A percentile compares a stretch with the other conserved stretches of the same genome.
These are phyloP conservation scores for Abrostola triplasia DNA, from an alignment of 2,888 invertebrate genomes.

Conservation along the genomic window DNA sequence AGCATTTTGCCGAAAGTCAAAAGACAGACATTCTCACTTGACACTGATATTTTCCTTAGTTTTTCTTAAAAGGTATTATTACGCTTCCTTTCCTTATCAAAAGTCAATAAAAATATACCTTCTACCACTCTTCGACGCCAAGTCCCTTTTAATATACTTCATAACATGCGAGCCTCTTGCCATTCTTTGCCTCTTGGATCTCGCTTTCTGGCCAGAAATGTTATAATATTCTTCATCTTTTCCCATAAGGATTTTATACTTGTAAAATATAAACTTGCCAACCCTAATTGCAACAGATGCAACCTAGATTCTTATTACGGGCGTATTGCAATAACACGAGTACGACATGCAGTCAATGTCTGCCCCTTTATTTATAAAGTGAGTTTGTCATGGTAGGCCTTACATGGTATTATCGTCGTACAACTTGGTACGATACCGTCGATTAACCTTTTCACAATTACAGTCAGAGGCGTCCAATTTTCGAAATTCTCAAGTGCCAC, in stretches of 20 bases:
- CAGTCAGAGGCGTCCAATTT: not conserved
- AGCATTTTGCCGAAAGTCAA: no score
- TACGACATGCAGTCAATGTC: conserved; percentile 18
- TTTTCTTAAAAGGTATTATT: no score
- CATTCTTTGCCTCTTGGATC: no score
- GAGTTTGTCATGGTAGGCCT: conserved; percentile 16
- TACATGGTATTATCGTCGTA: conserved; percentile 17
- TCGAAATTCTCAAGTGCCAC: conserved; percentile 7
- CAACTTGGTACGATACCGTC: conserved; percentile 9
- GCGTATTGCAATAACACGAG: conserved; percentile 22
- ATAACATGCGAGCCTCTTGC: no score
- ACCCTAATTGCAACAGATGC: conserved; percentile 45
- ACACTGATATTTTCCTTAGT: no score
- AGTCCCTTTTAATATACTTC: no score
- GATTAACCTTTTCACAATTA: conserved; percentile 20
- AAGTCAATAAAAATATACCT: no score
- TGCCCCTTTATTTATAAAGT: conserved; percentile 18
- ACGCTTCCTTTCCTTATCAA: no score
- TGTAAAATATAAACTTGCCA: conserved; percentile 8
- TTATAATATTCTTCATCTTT: no score
- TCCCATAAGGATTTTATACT: not conserved
- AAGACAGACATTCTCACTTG: no score
- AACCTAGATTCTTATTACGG: conserved; percentile 54
- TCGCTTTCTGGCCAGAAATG: no score
- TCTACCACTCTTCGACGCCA: no score